Percentiles rank a stretch among this genome's conserved stretches.
These are phyloP conservation scores for Oscarella lobularis DNA, from an alignment of 37 sponge, comb jelly and placozoan genomes.

Conservation along the genomic window DNA sequence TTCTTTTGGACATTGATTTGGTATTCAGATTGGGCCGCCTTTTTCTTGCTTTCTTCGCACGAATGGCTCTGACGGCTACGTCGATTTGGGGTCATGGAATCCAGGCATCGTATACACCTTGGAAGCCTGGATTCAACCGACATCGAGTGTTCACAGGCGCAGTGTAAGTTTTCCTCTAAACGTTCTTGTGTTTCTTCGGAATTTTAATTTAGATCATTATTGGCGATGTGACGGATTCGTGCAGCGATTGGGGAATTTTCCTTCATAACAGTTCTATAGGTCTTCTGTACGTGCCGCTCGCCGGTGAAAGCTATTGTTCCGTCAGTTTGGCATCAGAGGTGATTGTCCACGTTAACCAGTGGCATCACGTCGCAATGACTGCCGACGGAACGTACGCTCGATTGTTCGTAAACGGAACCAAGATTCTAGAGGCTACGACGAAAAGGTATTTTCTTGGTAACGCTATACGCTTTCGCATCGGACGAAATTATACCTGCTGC, in stretches of 20 bases:
- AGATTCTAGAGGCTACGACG: too few relatives aligned
- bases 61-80: not conserved
- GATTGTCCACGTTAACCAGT: not conserved
- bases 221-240: not conserved
- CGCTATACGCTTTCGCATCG: not conserved
- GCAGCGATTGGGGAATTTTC: not conserved
- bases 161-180: not conserved
- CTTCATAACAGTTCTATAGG: not conserved
- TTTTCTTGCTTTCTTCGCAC: slow-evolving; percentile 2
- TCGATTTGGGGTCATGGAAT: not conserved
- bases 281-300: not conserved
- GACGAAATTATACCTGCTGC: not conserved
- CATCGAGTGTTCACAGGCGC: not conserved
- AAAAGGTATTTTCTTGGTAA: too few relatives aligned
- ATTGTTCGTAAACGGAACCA: not conserved
- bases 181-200: not conserved
- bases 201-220: not conserved
- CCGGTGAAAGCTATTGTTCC: not conserved
- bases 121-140: slow-evolving; percentile 1
- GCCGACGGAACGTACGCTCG: not conserved
- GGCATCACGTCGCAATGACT: slow-evolving; percentile 1
- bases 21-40: not conserved
- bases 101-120: not conserved
- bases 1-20: too few relatives aligned
- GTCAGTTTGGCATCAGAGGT: not conserved